These are phyloP conservation scores for Turritopsis rubra DNA, from an alignment of 30 jellyfish, hydroid and myxozoan species.

Conservation along the genomic window DNA sequence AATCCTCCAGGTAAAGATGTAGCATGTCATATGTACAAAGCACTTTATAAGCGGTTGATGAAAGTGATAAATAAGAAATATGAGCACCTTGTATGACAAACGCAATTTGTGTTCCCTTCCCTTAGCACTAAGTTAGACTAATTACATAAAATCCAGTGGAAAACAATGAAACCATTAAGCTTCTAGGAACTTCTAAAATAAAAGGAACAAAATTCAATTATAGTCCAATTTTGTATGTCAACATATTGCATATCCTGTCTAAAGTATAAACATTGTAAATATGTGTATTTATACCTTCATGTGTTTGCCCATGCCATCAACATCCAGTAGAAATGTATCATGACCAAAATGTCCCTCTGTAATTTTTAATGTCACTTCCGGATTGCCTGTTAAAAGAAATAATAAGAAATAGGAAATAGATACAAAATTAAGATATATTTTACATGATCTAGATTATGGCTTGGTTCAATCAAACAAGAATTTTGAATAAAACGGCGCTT, in stretches of 20 bases:
- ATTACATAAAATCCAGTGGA: not conserved
- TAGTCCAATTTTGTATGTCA: not conserved
- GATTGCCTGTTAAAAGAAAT: constrained; percentile 46
- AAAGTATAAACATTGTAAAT: not conserved
- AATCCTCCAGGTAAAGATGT: no score
- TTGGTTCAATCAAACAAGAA: no score
- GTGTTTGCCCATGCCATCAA: constrained; percentile 77
- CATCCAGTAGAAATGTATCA: constrained; percentile 84
- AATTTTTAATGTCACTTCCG: constrained; percentile 43
- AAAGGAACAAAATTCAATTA: not conserved
- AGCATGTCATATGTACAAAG: no score
- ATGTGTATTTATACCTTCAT: constrained; percentile 36
- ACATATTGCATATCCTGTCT: no score
- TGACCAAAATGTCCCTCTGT: constrained; percentile 87
- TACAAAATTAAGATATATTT: no score
- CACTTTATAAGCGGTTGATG: no score
- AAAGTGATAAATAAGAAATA: no score
- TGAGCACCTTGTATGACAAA: no score
- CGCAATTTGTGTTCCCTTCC: no score
- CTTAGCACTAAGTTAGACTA: no score
- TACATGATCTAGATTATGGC: no score
- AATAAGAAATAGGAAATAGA: not conserved
- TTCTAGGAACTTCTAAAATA: not conserved
- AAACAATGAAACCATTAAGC: not conserved
- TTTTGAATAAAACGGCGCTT: no score